A percentile compares a stretch with the other conserved stretches of the same genome.
Conservation (phyloP, 2,113 vertebrate genomes). For the Hippoglossus stenolepis region DNA sequence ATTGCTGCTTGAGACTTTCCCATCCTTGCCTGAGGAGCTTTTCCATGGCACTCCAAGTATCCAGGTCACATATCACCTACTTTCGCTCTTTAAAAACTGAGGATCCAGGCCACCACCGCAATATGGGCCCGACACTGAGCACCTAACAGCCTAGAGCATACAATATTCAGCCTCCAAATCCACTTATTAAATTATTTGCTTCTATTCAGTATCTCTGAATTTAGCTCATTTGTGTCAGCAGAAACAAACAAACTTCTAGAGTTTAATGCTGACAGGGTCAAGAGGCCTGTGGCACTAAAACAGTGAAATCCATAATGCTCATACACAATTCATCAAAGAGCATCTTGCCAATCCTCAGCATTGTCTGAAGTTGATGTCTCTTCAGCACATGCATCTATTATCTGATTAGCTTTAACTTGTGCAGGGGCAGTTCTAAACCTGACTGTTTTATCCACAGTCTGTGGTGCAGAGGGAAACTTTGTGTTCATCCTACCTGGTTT, state of each 20-base stretch:
- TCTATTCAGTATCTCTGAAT: slow-evolving; percentile 1
- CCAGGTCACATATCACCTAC: slow-evolving; percentile 71
- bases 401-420: slow-evolving; percentile 26
- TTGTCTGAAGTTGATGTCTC: neutral
- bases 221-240: slow-evolving; percentile 3
- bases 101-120: slow-evolving; percentile 64
- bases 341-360: too few species aligned
- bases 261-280: too few species aligned
- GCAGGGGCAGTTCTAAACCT: too few species aligned
- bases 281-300: too few species aligned
- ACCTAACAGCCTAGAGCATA: neutral
- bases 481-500: neutral
- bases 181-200: slow-evolving; percentile 9
- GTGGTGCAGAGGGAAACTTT: neutral
- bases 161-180: slow-evolving; percentile 12
- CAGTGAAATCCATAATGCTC: too few species aligned
- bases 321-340: too few species aligned
- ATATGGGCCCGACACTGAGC: neutral
- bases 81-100: slow-evolving; percentile 56
- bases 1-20: slow-evolving; percentile 12
- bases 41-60: slow-evolving; percentile 47
- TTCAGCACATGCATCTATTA: slow-evolving; percentile 13
- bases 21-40: slow-evolving; percentile 56
- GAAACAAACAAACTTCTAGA: too few species aligned
- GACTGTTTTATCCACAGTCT: neutral